phyloP scores from a whole-genome alignment of 2,797 vertebrate genomes.

The Enteromius radiatus region DNA sequence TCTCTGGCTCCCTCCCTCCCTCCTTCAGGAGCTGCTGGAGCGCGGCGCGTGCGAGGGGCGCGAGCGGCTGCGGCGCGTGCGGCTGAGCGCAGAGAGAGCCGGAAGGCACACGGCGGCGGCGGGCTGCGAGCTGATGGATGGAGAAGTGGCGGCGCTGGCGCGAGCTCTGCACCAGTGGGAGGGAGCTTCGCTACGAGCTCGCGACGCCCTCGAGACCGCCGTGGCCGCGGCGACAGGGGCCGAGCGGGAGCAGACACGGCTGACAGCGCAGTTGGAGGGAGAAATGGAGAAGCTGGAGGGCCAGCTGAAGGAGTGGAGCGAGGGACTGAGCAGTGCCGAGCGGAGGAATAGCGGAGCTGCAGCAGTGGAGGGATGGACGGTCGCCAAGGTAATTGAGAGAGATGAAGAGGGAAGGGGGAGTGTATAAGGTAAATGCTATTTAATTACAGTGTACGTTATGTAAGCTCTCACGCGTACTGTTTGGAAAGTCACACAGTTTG shows the following conservation, averaged over 20 bases:
- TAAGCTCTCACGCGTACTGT: slow-evolving; percentile 37
- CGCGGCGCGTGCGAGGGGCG: slow-evolving; percentile 86
- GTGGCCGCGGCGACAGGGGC: slow-evolving; percentile 84
- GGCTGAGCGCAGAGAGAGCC: slow-evolving; percentile 78
- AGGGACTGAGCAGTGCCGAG: slow-evolving; percentile 81
- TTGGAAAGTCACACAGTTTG: slow-evolving; percentile 12
- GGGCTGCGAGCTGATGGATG: slow-evolving; percentile 86
- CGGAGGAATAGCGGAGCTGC: slow-evolving; percentile 85
- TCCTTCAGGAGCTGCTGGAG: slow-evolving; percentile 91
- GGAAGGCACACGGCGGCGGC: slow-evolving; percentile 81
- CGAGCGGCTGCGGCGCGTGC: slow-evolving; percentile 85
- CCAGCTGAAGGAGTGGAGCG: slow-evolving; percentile 82
- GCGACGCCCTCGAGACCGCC: slow-evolving; percentile 80
- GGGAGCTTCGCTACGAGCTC: slow-evolving; percentile 81
- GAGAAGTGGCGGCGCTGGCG: slow-evolving; percentile 89
- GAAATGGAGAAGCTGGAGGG: slow-evolving; percentile 78
- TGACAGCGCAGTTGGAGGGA: slow-evolving; percentile 82
- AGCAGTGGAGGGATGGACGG: slow-evolving; percentile 86
- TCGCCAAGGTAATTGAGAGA: slow-evolving; percentile 82
- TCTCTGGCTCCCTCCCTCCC: slow-evolving; percentile 15
- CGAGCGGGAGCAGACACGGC: slow-evolving; percentile 83
- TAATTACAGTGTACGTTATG: slow-evolving; percentile 23
- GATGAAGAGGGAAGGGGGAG: background rate
- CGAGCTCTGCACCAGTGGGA: slow-evolving; percentile 95
- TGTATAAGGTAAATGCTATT: slow-evolving; percentile 4